phyloP scores from a whole-genome alignment of 2,113 vertebrate genomes.

The Ictalurus furcatus region DNA sequence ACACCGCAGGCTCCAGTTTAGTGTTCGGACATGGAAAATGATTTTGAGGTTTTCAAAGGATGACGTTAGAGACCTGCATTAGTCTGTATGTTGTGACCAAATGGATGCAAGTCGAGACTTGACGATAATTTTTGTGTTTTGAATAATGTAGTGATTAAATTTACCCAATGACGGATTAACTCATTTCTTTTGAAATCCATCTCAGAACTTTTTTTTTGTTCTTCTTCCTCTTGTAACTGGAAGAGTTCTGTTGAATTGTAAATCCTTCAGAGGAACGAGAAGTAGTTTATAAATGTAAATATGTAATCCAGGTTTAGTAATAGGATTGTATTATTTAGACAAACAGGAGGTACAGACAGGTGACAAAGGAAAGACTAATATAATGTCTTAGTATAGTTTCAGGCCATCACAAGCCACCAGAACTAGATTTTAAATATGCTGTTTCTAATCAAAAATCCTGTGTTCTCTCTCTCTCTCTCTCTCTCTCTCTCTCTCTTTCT shows the following conservation, averaged over 20 bases:
- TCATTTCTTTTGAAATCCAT: neutral
- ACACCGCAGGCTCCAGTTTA: neutral
- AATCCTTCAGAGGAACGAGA: neutral
- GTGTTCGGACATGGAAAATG: slow-evolving; percentile 7
- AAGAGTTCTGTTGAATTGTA: neutral
- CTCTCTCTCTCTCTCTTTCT: too few relatives aligned
- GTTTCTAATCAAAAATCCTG: neutral
- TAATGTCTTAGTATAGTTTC: neutral
- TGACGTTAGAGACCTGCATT: neutral
- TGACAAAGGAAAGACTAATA: neutral
- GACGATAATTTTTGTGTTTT: neutral
- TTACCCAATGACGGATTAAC: too few relatives aligned
- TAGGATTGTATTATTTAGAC: neutral
- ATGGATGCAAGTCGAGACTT: slow-evolving; percentile 2
- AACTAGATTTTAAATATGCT: neutral
- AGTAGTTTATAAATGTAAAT: neutral
- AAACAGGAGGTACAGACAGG: neutral
- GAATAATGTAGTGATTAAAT: neutral
- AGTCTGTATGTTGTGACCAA: neutral
- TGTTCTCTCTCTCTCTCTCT: neutral
- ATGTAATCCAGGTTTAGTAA: neutral
- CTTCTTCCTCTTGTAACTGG: neutral
- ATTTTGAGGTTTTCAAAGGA: slow-evolving; percentile 10
- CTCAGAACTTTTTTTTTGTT: neutral
- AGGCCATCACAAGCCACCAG: neutral